Base-by-base conservation (phyloP, 2,888 invertebrate species). In the Metallyticus violacea region DNA sequence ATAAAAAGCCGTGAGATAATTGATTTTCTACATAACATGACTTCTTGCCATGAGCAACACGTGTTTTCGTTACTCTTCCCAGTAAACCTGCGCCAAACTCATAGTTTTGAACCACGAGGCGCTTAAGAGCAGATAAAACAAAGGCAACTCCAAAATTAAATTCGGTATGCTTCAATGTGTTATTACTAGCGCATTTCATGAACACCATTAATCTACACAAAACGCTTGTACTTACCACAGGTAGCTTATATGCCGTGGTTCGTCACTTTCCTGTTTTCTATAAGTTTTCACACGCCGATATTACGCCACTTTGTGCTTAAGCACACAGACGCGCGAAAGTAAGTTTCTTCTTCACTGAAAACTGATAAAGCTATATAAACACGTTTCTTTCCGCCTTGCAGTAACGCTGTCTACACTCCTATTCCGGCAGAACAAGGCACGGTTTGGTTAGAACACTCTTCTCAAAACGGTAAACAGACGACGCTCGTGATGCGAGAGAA, bases 381-480 rank as follows among this genome's bases (percentile, higher is more conserved):
- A 62, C 40, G 40, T 62, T 62, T 62, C 40, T 62, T 7, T 15
- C 40, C 40, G 40, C 22, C 40, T 62, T 62, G 15, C 40, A 15
- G 40, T 62, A 62, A 62, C 40, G 40, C 40, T 62, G 40, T 62
- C 81, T 81, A n/a, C 6, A 29, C 77, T 28, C 77, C 30, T 83
- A 40, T 28, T 83, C 77, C 77, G 77, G 77, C 83, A 83, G 28
- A 77, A 28, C 25, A 77, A 83, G 77, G 62, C 62, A 83, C 83
- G 77, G n/a, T 26, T 27, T 77, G 83, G 7, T 83, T 83, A 83
- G 77, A n/a, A 76, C 82, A 83, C 77, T 77, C 77, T 62, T 77
- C 77, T 9, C 83, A 83, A 83, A 83, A 86, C 86, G 86, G 83
- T 86, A 86, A 86, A 86, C 83, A 86, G 82, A 76, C 81, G 86